phyloP scores from a whole-genome alignment of 2,797 vertebrate species.

The Lepilemur septentrionalis region DNA sequence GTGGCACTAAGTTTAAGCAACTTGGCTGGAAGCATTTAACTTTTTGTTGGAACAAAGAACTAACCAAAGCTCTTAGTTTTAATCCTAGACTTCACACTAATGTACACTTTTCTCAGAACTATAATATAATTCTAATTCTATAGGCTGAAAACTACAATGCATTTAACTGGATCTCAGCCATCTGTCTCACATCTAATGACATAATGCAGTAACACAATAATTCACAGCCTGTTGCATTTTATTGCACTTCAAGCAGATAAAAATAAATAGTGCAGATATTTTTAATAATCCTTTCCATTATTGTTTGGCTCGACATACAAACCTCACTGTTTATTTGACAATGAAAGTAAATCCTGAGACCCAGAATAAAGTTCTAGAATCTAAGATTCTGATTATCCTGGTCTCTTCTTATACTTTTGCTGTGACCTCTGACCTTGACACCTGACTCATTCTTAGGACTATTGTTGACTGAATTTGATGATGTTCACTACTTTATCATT shows the following conservation, averaged over 20 bases:
- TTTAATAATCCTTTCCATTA: conserved; percentile 52
- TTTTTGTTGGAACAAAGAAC: conserved; percentile 36
- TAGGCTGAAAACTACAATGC: neutral
- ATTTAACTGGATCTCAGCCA: neutral
- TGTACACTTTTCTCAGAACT: neutral
- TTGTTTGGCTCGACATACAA: neutral
- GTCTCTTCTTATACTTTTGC: neutral
- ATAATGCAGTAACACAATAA: conserved; percentile 5
- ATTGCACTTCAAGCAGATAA: conserved; percentile 49
- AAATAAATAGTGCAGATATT: conserved; percentile 52
- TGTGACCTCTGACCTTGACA: conserved; percentile 4
- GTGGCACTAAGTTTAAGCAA: neutral
- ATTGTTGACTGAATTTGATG: neutral
- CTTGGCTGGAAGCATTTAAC: neutral
- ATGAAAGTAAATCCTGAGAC: neutral
- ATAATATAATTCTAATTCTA: neutral
- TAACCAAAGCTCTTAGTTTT: neutral
- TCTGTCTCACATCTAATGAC: conserved; percentile 32
- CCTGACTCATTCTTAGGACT: neutral
- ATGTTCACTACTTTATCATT: neutral
- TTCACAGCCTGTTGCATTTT: conserved; percentile 33
- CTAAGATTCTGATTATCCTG: neutral
- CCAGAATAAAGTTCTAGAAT: neutral
- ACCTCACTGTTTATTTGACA: neutral
- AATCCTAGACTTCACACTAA: neutral